phyloP scores from a whole-genome alignment of 2,888 invertebrate species.

The Lasius platythorax region DNA sequence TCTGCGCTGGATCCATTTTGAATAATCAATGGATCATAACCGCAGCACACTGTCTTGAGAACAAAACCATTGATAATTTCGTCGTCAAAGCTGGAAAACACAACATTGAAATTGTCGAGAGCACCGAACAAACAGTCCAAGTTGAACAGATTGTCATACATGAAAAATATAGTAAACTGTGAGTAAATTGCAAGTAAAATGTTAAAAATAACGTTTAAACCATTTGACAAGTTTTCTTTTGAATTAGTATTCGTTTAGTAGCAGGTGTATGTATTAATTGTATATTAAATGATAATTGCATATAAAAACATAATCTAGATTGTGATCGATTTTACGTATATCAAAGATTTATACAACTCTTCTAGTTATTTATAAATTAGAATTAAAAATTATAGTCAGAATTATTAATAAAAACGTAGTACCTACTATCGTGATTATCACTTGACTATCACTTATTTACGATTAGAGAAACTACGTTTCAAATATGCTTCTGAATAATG shows the following conservation, averaged over 20 bases:
- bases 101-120: slow-evolving; percentile 67
- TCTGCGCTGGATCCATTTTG: slow-evolving; percentile 85
- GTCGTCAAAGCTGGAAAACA: slow-evolving; percentile 77
- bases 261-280: not conserved
- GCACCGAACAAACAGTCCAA: slow-evolving; percentile 81
- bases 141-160: slow-evolving; percentile 83
- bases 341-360: not conserved
- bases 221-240: no score
- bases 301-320: not conserved
- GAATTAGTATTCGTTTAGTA: no score
- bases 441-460: not conserved
- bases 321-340: not conserved
- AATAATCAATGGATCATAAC: slow-evolving; percentile 85
- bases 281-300: not conserved
- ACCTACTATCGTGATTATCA: not conserved
- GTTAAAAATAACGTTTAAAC: no score
- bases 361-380: no score
- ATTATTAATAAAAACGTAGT: not conserved
- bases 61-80: slow-evolving; percentile 75
- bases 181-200: slow-evolving; percentile 73
- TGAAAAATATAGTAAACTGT: slow-evolving; percentile 69
- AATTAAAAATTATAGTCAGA: not conserved
- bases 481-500: not conserved
- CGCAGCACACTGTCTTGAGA: slow-evolving; percentile 83
- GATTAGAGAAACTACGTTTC: not conserved